A percentile compares a stretch with the other conserved stretches of the same genome.
Evolutionary conservation across 2,113 vertebrate genomes (phyloP).

Genomic region (Zosterops borbonicus): DNA sequence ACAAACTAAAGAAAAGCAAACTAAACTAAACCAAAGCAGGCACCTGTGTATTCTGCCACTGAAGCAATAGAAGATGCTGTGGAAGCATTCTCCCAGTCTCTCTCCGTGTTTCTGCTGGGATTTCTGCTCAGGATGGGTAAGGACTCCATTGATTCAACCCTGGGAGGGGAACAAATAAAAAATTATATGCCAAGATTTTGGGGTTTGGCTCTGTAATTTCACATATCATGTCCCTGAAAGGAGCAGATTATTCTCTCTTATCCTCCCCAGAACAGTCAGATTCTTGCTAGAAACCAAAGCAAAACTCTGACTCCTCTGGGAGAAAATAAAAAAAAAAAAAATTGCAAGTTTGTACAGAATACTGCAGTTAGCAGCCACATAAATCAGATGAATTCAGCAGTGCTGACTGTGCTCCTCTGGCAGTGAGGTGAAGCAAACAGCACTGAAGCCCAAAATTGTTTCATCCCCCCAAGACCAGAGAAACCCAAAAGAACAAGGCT

Average conservation of each 20-base stretch:
- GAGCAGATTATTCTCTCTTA: neutral
- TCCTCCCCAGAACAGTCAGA: neutral
- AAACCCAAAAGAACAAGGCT: rapidly evolving
- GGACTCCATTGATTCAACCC: slow-evolving; percentile 89
- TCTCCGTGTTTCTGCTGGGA: slow-evolving; percentile 89
- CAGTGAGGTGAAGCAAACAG: neutral
- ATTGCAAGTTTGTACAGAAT: neutral
- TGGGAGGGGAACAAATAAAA: slow-evolving; percentile 22
- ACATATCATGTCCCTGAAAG: neutral
- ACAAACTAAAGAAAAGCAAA: neutral
- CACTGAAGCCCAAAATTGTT: neutral
- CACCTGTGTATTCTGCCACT: slow-evolving; percentile 93
- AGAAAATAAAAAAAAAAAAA: neutral
- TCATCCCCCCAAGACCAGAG: neutral
- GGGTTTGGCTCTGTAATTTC: neutral
- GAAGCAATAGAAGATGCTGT: slow-evolving; percentile 93
- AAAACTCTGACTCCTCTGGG: neutral
- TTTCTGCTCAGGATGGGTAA: slow-evolving; percentile 87
- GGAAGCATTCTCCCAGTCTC: slow-evolving; percentile 94
- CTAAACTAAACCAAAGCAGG: neutral
- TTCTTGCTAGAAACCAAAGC: neutral
- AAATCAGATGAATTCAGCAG: neutral
- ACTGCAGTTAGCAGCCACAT: neutral
- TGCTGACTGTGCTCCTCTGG: neutral
- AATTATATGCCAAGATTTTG: neutral